Percentiles rank a stretch among this genome's conserved stretches.
phyloP scores from a whole-genome alignment of 2,113 vertebrate species.

The Cichladusa arquata region DNA sequence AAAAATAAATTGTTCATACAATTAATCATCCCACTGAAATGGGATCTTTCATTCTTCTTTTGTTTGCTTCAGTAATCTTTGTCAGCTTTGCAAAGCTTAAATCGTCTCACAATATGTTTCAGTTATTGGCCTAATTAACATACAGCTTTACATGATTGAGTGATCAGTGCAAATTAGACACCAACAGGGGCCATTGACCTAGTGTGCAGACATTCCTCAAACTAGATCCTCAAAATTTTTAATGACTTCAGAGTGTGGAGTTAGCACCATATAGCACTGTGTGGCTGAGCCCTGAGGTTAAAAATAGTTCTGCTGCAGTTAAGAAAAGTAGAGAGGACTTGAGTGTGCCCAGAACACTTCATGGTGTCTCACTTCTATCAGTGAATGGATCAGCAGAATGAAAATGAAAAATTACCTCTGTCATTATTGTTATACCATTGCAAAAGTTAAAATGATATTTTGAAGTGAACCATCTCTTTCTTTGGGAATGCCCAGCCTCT shows the following conservation, averaged over 20 bases:
- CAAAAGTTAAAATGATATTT: conserved; percentile 14
- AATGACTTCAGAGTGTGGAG: background rate
- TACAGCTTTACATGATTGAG: background rate
- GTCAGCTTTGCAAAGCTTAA: background rate
- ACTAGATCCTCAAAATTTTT: background rate
- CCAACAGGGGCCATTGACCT: background rate
- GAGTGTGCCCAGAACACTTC: background rate
- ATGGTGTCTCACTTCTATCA: background rate
- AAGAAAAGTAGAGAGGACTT: background rate
- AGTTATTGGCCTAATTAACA: conserved; percentile 2
- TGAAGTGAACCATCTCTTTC: background rate
- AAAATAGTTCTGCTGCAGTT: background rate
- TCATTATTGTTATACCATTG: background rate
- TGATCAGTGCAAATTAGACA: background rate
- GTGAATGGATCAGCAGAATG: background rate
- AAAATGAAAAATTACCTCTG: background rate
- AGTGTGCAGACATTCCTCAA: background rate
- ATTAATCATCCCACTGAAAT: background rate
- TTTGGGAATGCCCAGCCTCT: background rate
- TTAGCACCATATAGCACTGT: background rate
- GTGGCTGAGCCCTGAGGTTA: background rate
- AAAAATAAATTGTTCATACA: background rate
- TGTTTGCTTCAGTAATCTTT: conserved; percentile 1
- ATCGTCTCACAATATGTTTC: background rate
- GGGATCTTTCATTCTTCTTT: background rate